Percentiles rank a stretch among this genome's conserved stretches.
phyloP scores from a whole-genome alignment of 1,140 invertebrate species.

The Pemphigus obesinymphae region DNA sequence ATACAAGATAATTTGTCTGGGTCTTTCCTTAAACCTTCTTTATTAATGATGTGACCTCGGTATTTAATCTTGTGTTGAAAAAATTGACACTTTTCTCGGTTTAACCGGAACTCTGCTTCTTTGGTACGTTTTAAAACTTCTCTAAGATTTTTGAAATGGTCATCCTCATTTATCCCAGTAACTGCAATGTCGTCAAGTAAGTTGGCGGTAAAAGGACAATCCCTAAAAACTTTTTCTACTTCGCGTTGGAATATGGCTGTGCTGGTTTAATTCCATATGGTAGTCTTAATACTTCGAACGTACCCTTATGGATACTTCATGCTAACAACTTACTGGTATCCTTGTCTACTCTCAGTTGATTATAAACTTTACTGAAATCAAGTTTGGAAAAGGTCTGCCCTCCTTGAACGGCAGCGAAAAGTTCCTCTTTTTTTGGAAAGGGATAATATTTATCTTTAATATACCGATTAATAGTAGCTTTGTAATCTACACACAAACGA shows the following conservation, averaged over 20 bases:
- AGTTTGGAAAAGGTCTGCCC: slow-evolving; percentile 45
- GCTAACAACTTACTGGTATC: too few relatives aligned
- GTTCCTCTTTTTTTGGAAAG: slow-evolving; percentile 35
- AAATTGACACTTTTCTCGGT: background rate
- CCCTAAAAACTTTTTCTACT: background rate
- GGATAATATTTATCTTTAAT: slow-evolving; percentile 34
- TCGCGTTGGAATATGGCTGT: background rate
- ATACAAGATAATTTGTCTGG: too few relatives aligned
- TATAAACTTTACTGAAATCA: slow-evolving; percentile 47
- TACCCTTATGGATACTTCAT: slow-evolving; percentile 48
- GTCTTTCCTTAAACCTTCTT: too few relatives aligned
- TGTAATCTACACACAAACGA: slow-evolving; percentile 51
- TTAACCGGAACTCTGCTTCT: background rate
- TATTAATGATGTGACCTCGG: background rate
- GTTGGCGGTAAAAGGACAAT: background rate
- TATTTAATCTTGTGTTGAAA: background rate
- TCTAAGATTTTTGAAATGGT: too few relatives aligned
- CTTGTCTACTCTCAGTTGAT: slow-evolving; percentile 46
- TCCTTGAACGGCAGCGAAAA: slow-evolving; percentile 40
- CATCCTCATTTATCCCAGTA: background rate
- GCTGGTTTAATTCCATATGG: slow-evolving; percentile 54
- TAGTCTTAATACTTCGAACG: slow-evolving; percentile 50
- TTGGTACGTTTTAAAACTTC: too few relatives aligned
- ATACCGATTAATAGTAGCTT: slow-evolving; percentile 46
- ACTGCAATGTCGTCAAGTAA: background rate